Conservation (phyloP, 2,888 invertebrate species). For the Spialia ferax region DNA sequence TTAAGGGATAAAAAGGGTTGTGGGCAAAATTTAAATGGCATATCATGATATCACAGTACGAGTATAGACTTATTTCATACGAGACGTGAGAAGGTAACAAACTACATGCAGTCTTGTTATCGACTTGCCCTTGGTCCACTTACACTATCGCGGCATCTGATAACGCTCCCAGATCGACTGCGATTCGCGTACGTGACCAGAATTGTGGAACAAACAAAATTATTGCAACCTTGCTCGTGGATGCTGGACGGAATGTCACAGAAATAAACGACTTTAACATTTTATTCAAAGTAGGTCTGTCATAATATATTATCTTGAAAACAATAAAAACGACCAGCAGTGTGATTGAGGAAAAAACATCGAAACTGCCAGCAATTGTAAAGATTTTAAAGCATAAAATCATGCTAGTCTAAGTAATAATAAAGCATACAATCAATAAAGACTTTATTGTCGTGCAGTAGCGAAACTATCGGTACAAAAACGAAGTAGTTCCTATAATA, state of each 20-base stretch:
- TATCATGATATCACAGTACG: no score
- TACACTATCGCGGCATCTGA: conserved; percentile 67
- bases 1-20: no score
- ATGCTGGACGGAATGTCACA: conserved; percentile 11
- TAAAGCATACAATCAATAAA: no score
- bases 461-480: not conserved
- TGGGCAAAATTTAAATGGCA: no score
- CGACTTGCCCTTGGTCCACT: conserved; percentile 83
- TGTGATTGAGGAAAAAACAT: not conserved
- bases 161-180: conserved; percentile 55
- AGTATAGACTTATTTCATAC: not conserved
- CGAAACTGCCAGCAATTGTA: not conserved
- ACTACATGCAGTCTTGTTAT: conserved; percentile 68
- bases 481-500: not conserved
- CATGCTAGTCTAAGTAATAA: no score
- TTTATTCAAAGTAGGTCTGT: not conserved
- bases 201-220: conserved; percentile 9
- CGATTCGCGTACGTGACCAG: conserved; percentile 33
- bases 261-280: not conserved
- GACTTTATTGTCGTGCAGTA: not conserved
- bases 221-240: conserved; percentile 6
- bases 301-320: not conserved
- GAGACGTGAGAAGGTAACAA: conserved; percentile 29
- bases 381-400: not conserved
- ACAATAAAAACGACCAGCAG: not conserved